Conservation (phyloP, 2,113 vertebrate species). For the human (Homo sapiens) region GRCh38 chrX:110502001-110502500, state of each 20-base stretch:
- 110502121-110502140: background rate
- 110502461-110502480: background rate
- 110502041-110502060: background rate
- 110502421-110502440: background rate
- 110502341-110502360: background rate
- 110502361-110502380: background rate
- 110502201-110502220: background rate
- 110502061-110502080: background rate
- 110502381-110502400: background rate
- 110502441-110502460: background rate
- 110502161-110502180: background rate
- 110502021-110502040: background rate
- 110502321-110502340: background rate
- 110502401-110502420: background rate
- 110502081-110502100: background rate
- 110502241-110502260: background rate
- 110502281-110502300: background rate
- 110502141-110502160: background rate
- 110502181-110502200: background rate
- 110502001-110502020: background rate
- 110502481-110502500: background rate
- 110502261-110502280: background rate
- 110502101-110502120: background rate
- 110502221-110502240: background rate
- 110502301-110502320: background rate